Base-by-base conservation (phyloP, 1,140 invertebrate species). In the Cotesia chilonis region DNA sequence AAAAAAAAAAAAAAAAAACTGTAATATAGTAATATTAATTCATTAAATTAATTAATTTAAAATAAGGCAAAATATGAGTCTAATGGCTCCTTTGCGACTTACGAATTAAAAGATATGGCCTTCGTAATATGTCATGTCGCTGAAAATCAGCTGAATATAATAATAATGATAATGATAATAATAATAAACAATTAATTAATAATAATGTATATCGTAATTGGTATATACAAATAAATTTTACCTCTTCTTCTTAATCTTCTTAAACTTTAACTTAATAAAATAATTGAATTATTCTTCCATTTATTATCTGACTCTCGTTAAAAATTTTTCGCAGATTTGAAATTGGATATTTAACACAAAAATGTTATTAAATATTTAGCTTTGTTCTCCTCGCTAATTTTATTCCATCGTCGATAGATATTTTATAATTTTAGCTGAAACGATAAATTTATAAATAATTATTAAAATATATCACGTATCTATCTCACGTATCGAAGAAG, bases 351-450 rank as follows among this genome's bases (percentile, higher is more conserved):
- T 60, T 60, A 20, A 28, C 52, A 36, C 59, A 72, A 67, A 10
- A 64, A 68, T 55, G 52, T 28, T 28, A 54, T 55, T 55, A 47
- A 66, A 12, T 20, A 68, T 57, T 77, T 77, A 71, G 81, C 79
- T 81, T 82, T 72, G 72, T 79, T 81, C 72, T 74, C 70, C 76
- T 76, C 71, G 72, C 64, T 3, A 75, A 70, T 73, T 76, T 76
- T 70, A 70, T 74, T 71, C 54, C 72, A 76, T 78, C 65, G 76
- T 77, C 68, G 72, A 78, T 81, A 76, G 74, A 81, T 82, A 78
- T 81, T 81, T 82, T 75, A 76, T 82, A 74, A 77, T 81, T 73
- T 82, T 78, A 79, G 73, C 79, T 81, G 75, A 75, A 74, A 78
- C 41, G 51, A 52, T 41, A 54, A 70, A 67, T 10, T 52, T 47